Evolutionary conservation across 2,113 vertebrate genomes (phyloP), one percentile per base, ranked within the genome.

Genomic region (Gymnogyps californianus): DNA sequence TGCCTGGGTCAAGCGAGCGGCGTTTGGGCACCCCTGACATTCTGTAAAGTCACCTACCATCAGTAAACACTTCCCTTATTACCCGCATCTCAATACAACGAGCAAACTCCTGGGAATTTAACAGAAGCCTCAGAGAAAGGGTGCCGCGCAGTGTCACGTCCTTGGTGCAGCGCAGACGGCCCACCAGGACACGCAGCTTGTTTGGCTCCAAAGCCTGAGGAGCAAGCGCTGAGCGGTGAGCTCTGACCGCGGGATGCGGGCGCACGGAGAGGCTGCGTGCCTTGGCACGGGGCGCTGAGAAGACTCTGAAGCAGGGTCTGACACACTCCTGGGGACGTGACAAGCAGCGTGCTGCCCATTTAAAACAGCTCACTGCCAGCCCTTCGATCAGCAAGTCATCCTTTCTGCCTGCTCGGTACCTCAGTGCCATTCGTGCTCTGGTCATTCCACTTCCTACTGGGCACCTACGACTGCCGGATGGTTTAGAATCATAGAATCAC

Each of bases 141-240:
- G 67, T 5, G 10, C 65, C 1, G 38, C 24, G 1, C n/a, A 6
- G 38, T 1, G 8, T 13, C 38, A 9, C 4, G 8, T 36, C 55
- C 44, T 14, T 0, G 65, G 32, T 3, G 61, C 16, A 3, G 49
- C 2, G 25, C 44, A 3, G 2, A 8, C 14, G 10, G n/a, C 7
- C 31, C 69, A 5, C 47, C 34, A 1, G 36, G 26, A 20, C 58
- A 13, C 9, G 40, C 24, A 6, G 40, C 49, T n/a, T 0, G 25
- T 14, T 3, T 1, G 49, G n/a, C 7, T 22, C 58, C 29, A 10
- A 25, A 40, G 52, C 12, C 62, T 3, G 44, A 34, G 52, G 72
- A 20, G 52, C 36, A 7, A 57, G 58, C n/a, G 1, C 44, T 2
- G 20, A 10, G 31, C 3, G 46, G 38, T 3, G 57, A 62, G 49